phyloP scores from a whole-genome alignment of 92 coral and sea anemone genomes.

The Paramuricea clavata region DNA sequence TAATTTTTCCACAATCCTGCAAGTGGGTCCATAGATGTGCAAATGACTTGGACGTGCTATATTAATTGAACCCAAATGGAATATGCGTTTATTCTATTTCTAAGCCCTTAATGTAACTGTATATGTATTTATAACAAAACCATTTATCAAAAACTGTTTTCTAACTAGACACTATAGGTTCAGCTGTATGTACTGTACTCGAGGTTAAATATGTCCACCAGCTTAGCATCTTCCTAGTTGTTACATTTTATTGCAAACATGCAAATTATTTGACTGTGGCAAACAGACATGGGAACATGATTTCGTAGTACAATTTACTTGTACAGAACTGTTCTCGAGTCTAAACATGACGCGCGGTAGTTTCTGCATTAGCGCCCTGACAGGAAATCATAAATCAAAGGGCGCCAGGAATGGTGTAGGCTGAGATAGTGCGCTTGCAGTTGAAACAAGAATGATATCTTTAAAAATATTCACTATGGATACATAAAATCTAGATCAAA shows the following conservation, averaged over 20 bases:
- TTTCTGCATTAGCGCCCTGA: conserved; percentile 35
- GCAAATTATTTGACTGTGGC: not conserved
- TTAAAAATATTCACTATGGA: not conserved
- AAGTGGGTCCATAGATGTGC: too few species aligned
- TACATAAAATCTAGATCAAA: not conserved
- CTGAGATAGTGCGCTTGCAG: conserved; percentile 9
- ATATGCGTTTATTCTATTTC: too few species aligned
- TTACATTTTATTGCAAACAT: not conserved
- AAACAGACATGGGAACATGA: not conserved
- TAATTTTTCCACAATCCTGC: too few species aligned
- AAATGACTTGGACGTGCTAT: too few species aligned
- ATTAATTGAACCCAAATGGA: too few species aligned
- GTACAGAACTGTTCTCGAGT: not conserved
- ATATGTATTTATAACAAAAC: not conserved
- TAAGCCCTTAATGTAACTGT: not conserved
- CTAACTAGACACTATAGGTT: not conserved
- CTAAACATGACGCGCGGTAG: not conserved
- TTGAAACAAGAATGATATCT: not conserved
- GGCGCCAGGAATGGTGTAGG: conserved; percentile 46
- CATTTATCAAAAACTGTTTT: conserved; percentile 14
- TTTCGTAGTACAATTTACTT: not conserved
- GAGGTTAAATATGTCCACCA: not conserved
- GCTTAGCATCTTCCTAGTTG: not conserved
- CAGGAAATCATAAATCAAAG: conserved; percentile 57
- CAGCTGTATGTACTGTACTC: not conserved